phyloP scores from a whole-genome alignment of 1,140 invertebrate species.

The Drosophila mayri region DNA sequence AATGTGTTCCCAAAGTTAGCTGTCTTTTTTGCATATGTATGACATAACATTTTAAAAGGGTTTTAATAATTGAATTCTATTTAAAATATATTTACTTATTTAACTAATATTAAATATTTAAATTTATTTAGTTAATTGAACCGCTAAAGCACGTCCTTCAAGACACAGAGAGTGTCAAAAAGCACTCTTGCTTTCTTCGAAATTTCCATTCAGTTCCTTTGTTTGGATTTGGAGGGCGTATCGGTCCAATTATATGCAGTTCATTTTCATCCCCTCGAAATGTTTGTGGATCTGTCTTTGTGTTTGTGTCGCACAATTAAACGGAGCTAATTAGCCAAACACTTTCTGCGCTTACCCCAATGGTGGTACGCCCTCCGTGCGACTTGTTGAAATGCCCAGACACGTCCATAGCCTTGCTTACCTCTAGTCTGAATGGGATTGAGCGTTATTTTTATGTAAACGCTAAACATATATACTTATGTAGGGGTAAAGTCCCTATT shows the following conservation, averaged over 20 bases:
- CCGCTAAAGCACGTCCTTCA: background rate
- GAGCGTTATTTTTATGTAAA: slow-evolving; percentile 54
- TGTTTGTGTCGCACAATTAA: slow-evolving; percentile 52
- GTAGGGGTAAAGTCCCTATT: background rate
- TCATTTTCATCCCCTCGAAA: slow-evolving; percentile 41
- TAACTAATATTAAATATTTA: background rate
- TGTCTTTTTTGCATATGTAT: background rate
- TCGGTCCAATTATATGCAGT: slow-evolving; percentile 70
- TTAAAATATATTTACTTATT: background rate
- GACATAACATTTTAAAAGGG: background rate
- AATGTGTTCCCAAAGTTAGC: background rate
- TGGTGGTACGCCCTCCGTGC: background rate
- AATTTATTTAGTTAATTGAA: background rate
- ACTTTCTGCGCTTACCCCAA: slow-evolving; percentile 53
- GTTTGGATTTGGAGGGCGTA: slow-evolving; percentile 54
- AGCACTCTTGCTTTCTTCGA: background rate
- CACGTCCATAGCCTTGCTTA: slow-evolving; percentile 60
- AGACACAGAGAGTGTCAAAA: background rate
- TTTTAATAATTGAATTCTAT: background rate
- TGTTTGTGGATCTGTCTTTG: slow-evolving; percentile 28
- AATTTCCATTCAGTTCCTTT: slow-evolving; percentile 34
- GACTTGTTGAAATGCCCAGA: slow-evolving; percentile 61
- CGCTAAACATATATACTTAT: slow-evolving; percentile 5
- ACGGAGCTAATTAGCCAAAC: slow-evolving; percentile 70
- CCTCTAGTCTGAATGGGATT: slow-evolving; percentile 65